Percentiles rank a stretch among this genome's conserved stretches.
Conservation (phyloP, 2,113 vertebrate genomes). For the Apodemus speciosus region DNA sequence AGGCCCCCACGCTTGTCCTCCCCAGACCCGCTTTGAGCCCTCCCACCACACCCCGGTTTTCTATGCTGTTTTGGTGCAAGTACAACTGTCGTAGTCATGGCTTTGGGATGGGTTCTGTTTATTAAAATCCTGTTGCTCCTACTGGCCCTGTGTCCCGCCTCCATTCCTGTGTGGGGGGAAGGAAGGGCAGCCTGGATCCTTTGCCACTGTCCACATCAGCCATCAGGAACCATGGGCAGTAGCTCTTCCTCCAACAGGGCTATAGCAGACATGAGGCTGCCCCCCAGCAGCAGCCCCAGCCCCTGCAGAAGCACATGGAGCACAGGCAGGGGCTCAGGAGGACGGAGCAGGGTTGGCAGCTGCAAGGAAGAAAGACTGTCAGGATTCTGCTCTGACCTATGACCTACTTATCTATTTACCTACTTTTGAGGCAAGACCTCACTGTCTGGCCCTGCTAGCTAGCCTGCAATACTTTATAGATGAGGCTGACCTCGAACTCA, state of each 20-base stretch:
- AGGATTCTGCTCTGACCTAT: neutral
- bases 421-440: neutral
- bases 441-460: neutral
- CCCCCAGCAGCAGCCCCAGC: constrained; percentile 86
- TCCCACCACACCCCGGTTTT: constrained; percentile 73
- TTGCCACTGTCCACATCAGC: neutral
- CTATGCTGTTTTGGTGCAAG: constrained; percentile 82
- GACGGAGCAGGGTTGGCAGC: constrained; percentile 84
- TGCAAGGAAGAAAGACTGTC: constrained; percentile 66
- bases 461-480: neutral
- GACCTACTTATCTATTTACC: neutral
- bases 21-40: constrained; percentile 61
- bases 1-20: constrained; percentile 35
- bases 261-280: constrained; percentile 87
- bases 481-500: neutral
- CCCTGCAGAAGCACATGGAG: constrained; percentile 82
- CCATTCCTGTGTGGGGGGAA: constrained; percentile 72
- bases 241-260: constrained; percentile 87
- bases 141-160: constrained; percentile 74
- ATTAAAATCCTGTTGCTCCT: constrained; percentile 96
- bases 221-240: neutral
- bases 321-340: constrained; percentile 19
- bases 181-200: constrained; percentile 54
- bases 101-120: constrained; percentile 94
- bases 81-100: constrained; percentile 86